Percentiles rank a stretch among this genome's conserved stretches.
These are phyloP conservation scores for Masnerella sp. DNA, from an alignment of 2,888 invertebrate species.

Conservation along the genomic window DNA sequence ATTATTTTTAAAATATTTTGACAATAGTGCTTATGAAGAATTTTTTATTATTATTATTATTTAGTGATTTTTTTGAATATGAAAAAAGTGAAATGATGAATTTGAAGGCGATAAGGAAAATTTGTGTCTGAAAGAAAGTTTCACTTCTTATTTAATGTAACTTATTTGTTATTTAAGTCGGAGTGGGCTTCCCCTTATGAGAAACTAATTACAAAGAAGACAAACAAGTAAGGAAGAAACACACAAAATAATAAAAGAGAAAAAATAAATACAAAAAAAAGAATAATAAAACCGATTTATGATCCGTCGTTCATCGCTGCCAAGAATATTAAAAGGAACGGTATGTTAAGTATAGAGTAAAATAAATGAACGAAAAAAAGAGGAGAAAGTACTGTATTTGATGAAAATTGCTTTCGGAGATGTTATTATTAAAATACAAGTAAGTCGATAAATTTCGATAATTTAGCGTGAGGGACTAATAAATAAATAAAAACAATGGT, in stretches of 20 bases:
- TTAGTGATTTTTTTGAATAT: too few relatives aligned
- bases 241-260: conserved; percentile 25
- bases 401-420: conserved; percentile 59
- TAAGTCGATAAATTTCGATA: conserved; percentile 62
- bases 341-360: conserved; percentile 46
- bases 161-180: conserved; percentile 66
- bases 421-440: conserved; percentile 49
- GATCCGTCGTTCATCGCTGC: conserved; percentile 72
- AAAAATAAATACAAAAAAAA: conserved; percentile 26
- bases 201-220: conserved; percentile 12
- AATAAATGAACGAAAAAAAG: conserved; percentile 47
- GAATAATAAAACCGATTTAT: conserved; percentile 63
- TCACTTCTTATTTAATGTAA: conserved; percentile 54
- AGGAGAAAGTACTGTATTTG: conserved; percentile 51
- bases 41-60: too few relatives aligned
- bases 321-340: conserved; percentile 64
- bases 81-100: conserved; percentile 2
- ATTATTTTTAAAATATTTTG: too few relatives aligned
- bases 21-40: too few relatives aligned
- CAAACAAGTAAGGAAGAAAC: conserved; percentile 17
- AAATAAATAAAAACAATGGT: conserved; percentile 65
- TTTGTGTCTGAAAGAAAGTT: conserved; percentile 31
- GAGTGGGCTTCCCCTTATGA: conserved; percentile 69
- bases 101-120: conserved; percentile 8
- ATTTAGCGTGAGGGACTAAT: conserved; percentile 70